Conservation (phyloP, 2,888 invertebrate genomes). For the Conomelus anceps region DNA sequence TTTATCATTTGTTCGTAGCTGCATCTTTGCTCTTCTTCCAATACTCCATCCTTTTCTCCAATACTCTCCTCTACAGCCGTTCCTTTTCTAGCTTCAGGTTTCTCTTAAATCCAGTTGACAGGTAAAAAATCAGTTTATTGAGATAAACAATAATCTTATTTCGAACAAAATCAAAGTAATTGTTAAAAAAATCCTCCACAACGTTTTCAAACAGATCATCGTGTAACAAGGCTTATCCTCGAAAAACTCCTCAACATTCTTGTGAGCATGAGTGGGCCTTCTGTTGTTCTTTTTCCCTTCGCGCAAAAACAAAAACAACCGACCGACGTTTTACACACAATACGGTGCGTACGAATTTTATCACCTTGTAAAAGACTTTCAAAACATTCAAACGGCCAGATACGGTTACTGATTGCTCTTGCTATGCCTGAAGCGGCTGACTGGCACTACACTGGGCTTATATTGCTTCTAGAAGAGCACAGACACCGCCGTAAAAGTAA, state of each 20-base stretch:
- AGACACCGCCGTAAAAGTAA: neutral
- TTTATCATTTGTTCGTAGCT: too few species aligned
- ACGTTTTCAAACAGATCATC: neutral
- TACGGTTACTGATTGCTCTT: neutral
- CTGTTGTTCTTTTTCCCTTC: neutral
- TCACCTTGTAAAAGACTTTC: neutral
- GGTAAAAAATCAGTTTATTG: too few species aligned
- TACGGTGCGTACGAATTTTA: neutral
- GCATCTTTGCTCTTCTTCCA: too few species aligned
- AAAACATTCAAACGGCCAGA: neutral
- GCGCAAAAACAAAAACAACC: neutral
- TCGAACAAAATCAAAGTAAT: neutral
- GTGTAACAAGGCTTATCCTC: neutral
- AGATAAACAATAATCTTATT: too few species aligned
- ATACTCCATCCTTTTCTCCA: too few species aligned
- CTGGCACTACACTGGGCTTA: neutral
- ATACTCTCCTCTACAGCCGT: too few species aligned
- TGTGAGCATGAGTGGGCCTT: neutral
- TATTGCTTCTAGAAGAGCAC: neutral
- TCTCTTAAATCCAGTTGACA: too few species aligned
- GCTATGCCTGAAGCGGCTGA: neutral
- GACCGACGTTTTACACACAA: neutral
- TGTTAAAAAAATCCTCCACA: neutral
- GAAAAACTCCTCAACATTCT: too few species aligned
- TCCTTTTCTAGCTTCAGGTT: too few species aligned